These are phyloP conservation scores for Heliconius charithonia DNA, from an alignment of 2,888 invertebrate genomes.

Conservation along the genomic window DNA sequence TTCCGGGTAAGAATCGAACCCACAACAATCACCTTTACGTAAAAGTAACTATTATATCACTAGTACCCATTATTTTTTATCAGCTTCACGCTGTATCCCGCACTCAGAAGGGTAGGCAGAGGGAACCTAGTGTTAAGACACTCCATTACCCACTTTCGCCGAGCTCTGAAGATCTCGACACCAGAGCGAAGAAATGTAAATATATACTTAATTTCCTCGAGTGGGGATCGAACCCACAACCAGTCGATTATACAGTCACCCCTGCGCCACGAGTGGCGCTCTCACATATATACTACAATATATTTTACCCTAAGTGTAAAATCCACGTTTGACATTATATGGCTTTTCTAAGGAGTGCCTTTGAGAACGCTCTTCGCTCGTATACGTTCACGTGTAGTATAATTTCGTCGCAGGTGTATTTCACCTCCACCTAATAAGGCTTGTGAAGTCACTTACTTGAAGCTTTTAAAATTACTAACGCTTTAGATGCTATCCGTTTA, in stretches of 20 bases:
- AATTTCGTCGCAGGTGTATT: constrained; percentile 15
- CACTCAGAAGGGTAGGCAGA: too few species aligned
- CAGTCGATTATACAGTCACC: too few species aligned
- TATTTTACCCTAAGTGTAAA: background rate
- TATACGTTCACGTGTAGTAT: background rate
- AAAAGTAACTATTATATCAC: background rate
- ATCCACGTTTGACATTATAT: constrained; percentile 10
- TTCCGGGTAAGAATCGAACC: background rate
- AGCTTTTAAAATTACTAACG: constrained; percentile 3
- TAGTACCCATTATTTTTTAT: background rate
- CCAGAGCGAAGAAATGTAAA: too few species aligned
- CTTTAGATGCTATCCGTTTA: background rate
- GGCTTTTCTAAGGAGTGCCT: constrained; percentile 19
- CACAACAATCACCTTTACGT: background rate
- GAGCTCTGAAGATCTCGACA: too few species aligned
- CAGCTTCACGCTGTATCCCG: too few species aligned
- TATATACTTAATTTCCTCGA: too few species aligned
- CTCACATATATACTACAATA: background rate
- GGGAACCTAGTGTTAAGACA: too few species aligned
- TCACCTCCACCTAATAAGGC: constrained; percentile 6
- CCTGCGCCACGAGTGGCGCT: too few species aligned
- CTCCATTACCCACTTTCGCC: too few species aligned
- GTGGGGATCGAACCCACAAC: too few species aligned
- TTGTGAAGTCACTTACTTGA: background rate
- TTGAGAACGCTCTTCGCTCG: background rate